Percentiles rank a stretch among this genome's conserved stretches.
phyloP scores from a whole-genome alignment of 1,140 invertebrate species.

The Epicauta chinensis region DNA sequence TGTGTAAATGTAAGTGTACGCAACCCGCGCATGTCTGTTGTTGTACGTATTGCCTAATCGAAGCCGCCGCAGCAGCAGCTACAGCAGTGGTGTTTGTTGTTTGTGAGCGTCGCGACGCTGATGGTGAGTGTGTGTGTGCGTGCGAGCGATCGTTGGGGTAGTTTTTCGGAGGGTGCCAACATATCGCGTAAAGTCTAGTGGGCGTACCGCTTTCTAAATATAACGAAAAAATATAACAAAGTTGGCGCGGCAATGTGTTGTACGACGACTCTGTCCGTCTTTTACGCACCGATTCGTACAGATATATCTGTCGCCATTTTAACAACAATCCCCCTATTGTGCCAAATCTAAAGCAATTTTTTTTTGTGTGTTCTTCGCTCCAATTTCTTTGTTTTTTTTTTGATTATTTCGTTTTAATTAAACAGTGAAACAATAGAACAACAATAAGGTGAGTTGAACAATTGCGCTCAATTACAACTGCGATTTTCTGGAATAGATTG shows the following conservation, averaged over 20 bases:
- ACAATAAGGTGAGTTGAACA: too few species aligned
- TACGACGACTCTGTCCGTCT: conserved; percentile 20
- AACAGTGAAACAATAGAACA: too few species aligned
- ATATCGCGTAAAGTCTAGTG: too few species aligned
- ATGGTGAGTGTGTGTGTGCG: too few species aligned
- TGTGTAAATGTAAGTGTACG: background rate
- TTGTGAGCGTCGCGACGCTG: conserved; percentile 18
- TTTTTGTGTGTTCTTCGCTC: too few species aligned
- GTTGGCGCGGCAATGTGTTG: conserved; percentile 13
- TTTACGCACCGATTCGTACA: conserved; percentile 2
- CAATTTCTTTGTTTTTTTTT: too few species aligned
- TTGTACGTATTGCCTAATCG: conserved; percentile 10
- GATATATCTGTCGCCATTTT: conserved; percentile 11
- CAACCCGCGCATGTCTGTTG: conserved; percentile 12
- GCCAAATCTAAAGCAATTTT: conserved; percentile 18
- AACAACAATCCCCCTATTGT: conserved; percentile 10
- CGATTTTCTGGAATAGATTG: too few species aligned
- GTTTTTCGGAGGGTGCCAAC: too few species aligned
- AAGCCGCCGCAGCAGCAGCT: background rate
- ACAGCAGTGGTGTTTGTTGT: conserved; percentile 21
- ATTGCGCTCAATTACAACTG: too few species aligned
- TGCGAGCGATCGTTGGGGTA: too few species aligned
- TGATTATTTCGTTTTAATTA: too few species aligned
- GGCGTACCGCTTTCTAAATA: conserved; percentile 17
- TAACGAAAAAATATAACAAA: too few species aligned